Base-by-base conservation (phyloP, 2,888 invertebrate species). In the Eupithecia tripunctaria region DNA sequence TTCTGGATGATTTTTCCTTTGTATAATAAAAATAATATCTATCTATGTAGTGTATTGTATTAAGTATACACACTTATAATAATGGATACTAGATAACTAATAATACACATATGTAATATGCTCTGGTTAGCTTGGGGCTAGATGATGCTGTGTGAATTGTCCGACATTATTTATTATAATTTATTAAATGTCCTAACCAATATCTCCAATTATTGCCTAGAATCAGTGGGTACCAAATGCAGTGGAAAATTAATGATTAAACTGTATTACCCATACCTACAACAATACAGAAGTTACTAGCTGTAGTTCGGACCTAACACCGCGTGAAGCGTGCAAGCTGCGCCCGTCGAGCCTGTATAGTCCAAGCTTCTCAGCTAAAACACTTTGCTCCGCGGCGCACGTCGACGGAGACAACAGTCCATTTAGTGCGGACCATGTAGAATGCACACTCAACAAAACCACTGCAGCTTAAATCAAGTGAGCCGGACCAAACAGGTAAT, bases 391-490 rank as follows among this genome's bases (percentile, higher is more conserved):
- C 63, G 64, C 36, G 63, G 63, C 64, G 67, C 51, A 36, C 27
- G 56, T 65, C 32, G n/a, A 32, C 72, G 67, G 67, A 59, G 36
- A 38, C 38, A 63, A 18, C n/a, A n/a, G 67, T 70, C 43, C 67
- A 64, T 67, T 73, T 29, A 18, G 56, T 29, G 59, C 43, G 63
- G 64, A 59, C 63, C 67, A 67, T 21, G 51, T 59, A 67, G 56
- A 73, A 63, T 47, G 56, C 67, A 64, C 63, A 25, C 25, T 51
- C 4, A 64, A 68, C 29, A 60, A 69, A 70, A 67, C 70, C 67
- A 36, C 64, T 25, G 38, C 51, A 8, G 27, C 67, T 67, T 67
- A 63, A 73, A 64, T 70, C 56, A 21, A 67, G 32, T 59, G 63
- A 6, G 64, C 43, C 64, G n/a, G 10, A 51, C 47, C 7, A 63